Conservation (phyloP, 2,113 vertebrate genomes). For the Otolemur garnettii region DNA sequence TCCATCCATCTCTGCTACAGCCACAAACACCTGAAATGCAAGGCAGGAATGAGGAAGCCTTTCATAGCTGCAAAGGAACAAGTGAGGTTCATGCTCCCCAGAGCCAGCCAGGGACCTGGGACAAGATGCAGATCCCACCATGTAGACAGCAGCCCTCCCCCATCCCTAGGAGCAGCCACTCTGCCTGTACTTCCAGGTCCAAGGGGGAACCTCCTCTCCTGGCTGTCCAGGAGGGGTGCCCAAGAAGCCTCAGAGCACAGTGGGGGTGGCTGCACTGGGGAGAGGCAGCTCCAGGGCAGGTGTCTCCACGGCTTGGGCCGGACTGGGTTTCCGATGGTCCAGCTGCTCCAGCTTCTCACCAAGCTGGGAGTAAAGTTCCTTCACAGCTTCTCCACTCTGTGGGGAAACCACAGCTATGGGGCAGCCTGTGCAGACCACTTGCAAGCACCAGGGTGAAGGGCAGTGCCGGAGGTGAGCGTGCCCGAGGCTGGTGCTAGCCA, state of each 20-base stretch:
- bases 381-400: slow-evolving; percentile 95
- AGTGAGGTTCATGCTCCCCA: accelerated
- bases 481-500: background rate
- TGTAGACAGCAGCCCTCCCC: accelerated
- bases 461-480: no score
- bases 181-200: accelerated
- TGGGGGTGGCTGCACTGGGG: slow-evolving; percentile 88
- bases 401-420: accelerated
- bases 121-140: accelerated
- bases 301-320: slow-evolving; percentile 87
- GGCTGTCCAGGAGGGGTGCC: background rate
- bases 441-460: background rate
- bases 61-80: accelerated
- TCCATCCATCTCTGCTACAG: background rate
- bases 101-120: accelerated
- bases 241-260: slow-evolving; percentile 80
- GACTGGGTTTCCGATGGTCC: slow-evolving; percentile 91
- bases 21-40: accelerated
- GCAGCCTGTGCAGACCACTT: background rate
- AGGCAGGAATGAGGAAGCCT: background rate
- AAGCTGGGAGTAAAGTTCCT: slow-evolving; percentile 94
- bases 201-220: background rate
- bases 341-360: slow-evolving; percentile 93
- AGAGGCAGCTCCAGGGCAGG: slow-evolving; percentile 94
- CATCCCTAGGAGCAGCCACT: accelerated